Evolutionary conservation across 2,888 invertebrate genomes (phyloP).

Genomic region (Spialia ferax): DNA sequence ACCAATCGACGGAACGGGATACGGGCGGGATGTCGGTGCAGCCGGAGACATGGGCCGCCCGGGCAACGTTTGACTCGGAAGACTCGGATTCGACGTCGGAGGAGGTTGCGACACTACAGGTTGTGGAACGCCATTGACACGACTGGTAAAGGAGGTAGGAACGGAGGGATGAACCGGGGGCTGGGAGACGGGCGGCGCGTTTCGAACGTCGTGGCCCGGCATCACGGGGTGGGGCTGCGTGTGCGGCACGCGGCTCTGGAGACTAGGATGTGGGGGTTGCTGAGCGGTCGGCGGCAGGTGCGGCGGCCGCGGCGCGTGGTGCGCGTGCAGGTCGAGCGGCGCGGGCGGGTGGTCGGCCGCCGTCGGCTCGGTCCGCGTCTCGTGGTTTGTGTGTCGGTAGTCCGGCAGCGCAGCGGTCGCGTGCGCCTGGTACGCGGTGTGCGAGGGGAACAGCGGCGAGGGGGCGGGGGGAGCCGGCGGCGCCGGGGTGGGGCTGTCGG

Average conservation of each 20-base stretch:
- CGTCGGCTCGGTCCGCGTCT: conserved; percentile 80
- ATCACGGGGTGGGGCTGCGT: conserved; percentile 68
- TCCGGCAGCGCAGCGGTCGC: conserved; percentile 78
- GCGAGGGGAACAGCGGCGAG: conserved; percentile 76
- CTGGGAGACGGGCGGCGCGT: conserved; percentile 55
- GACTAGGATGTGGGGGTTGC: conserved; percentile 63
- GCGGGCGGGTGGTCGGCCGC: conserved; percentile 63
- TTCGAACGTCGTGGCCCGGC: conserved; percentile 71
- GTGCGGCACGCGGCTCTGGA: conserved; percentile 65
- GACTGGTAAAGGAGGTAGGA: conserved; percentile 76
- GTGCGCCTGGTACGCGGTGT: conserved; percentile 82
- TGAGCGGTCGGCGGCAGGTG: conserved; percentile 51
- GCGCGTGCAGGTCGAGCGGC: conserved; percentile 75
- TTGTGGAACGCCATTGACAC: conserved; percentile 64
- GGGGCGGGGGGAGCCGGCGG: conserved; percentile 78
- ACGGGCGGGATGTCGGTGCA: conserved; percentile 72
- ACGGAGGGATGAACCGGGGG: conserved; percentile 57
- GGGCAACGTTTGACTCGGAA: conserved; percentile 74
- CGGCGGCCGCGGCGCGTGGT: conserved; percentile 61
- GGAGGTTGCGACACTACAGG: conserved; percentile 64
- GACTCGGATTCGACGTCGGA: conserved; percentile 69
- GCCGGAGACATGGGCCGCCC: conserved; percentile 73
- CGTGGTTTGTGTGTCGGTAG: conserved; percentile 84
- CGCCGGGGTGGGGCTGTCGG: conserved; percentile 80
- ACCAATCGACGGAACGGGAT: conserved; percentile 76